Evolutionary conservation across 1,140 invertebrate genomes (phyloP).

Genomic region (Micrasema minimum): DNA sequence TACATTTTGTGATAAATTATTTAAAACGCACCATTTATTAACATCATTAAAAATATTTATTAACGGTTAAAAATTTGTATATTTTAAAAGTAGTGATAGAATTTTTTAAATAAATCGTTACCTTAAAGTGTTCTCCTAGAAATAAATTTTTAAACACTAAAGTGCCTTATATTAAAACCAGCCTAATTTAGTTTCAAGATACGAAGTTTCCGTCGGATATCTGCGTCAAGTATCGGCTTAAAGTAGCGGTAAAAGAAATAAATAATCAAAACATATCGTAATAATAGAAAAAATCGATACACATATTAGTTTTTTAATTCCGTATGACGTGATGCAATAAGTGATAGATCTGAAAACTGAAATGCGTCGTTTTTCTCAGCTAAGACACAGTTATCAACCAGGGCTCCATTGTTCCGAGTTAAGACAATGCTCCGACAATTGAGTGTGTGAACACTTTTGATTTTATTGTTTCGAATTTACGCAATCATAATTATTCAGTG

Average conservation of each 20-base stretch:
- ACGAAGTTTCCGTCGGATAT: slow-evolving; percentile 45
- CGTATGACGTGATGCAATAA: slow-evolving; percentile 3
- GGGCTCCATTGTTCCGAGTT: slow-evolving; percentile 36
- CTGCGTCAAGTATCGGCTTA: not conserved
- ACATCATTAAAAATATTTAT: too few relatives aligned
- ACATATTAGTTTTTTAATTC: not conserved
- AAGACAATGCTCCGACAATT: slow-evolving; percentile 43
- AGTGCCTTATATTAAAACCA: too few relatives aligned
- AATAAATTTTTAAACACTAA: too few relatives aligned
- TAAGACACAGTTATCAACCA: slow-evolving; percentile 49
- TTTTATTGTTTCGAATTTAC: slow-evolving; percentile 37
- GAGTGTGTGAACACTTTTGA: slow-evolving; percentile 52
- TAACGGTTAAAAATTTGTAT: too few relatives aligned
- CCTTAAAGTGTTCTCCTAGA: too few relatives aligned
- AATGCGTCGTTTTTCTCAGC: slow-evolving; percentile 43
- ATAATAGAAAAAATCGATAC: not conserved
- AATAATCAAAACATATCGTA: not conserved
- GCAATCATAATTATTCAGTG: slow-evolving; percentile 6
- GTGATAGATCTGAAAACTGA: slow-evolving; percentile 1
- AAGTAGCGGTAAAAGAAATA: not conserved
- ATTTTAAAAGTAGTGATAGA: too few relatives aligned
- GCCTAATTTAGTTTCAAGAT: slow-evolving; percentile 29
- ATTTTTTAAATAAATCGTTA: too few relatives aligned
- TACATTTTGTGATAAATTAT: too few relatives aligned
- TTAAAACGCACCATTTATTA: too few relatives aligned